phyloP scores from a whole-genome alignment of 2,113 vertebrate species.

The Leptosomus discolor region DNA sequence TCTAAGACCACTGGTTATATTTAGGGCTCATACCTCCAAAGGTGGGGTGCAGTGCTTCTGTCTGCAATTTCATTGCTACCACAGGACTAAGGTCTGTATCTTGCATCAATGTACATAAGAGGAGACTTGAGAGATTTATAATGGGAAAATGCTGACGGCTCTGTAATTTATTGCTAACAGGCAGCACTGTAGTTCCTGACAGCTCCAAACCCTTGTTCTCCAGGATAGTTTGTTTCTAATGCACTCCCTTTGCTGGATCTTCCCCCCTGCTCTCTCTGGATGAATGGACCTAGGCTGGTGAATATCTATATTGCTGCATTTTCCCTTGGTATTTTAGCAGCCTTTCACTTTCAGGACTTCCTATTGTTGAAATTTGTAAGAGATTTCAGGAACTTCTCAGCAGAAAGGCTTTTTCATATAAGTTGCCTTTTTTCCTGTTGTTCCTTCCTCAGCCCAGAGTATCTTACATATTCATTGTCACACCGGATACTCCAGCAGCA shows the following conservation, averaged over 20 bases:
- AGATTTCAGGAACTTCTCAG: constrained; percentile 14
- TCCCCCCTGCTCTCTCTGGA: not conserved
- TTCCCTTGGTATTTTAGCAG: constrained; percentile 13
- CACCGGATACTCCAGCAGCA: constrained; percentile 21
- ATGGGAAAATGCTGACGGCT: constrained; percentile 51
- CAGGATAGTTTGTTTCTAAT: not conserved
- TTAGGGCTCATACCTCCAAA: not conserved
- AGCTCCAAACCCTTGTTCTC: not conserved
- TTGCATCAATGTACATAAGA: not conserved
- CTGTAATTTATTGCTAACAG: not conserved
- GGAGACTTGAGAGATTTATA: constrained; percentile 25
- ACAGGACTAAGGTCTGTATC: not conserved
- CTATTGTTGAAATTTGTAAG: constrained; percentile 18
- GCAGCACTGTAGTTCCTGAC: not conserved
- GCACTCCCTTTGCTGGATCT: not conserved
- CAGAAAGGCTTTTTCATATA: constrained; percentile 26
- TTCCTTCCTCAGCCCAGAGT: not conserved
- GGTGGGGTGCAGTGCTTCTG: not conserved
- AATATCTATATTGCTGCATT: constrained; percentile 4
- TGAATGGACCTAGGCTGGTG: not conserved
- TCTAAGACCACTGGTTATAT: not conserved
- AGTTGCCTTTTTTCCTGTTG: not conserved
- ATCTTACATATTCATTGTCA: constrained; percentile 50
- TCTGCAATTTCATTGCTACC: not conserved
- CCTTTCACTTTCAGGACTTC: constrained; percentile 10